Evolutionary conservation across 1,140 invertebrate genomes (phyloP).

Genomic region (Scaptomyza pallida): DNA sequence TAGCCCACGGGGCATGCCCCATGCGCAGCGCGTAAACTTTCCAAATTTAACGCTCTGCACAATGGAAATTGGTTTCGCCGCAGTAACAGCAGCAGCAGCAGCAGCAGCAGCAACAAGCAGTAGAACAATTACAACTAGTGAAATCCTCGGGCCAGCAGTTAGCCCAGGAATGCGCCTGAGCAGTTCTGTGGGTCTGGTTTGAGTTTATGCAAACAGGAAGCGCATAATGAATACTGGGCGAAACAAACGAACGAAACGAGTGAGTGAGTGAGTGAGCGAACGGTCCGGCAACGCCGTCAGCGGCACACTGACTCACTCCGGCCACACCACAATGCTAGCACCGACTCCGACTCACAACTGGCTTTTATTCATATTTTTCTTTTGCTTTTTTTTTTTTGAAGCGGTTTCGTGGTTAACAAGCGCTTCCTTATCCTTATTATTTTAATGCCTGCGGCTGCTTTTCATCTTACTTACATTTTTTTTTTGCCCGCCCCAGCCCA

Average conservation of each 20-base stretch:
- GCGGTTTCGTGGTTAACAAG: slow-evolving; percentile 81
- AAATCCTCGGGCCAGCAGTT: slow-evolving; percentile 22
- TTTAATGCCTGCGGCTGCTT: slow-evolving; percentile 80
- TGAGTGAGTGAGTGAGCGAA: no score
- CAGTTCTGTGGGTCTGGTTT: slow-evolving; percentile 9
- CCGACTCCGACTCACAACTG: slow-evolving; percentile 26
- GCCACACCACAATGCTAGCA: slow-evolving; percentile 19
- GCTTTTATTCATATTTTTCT: slow-evolving; percentile 70
- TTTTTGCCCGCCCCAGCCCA: neutral
- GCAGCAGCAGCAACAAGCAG: slow-evolving; percentile 41
- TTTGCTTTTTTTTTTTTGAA: slow-evolving; percentile 78
- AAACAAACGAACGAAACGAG: neutral
- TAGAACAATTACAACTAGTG: slow-evolving; percentile 70
- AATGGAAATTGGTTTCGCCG: slow-evolving; percentile 46
- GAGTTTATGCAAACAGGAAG: slow-evolving; percentile 79
- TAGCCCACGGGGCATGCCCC: slow-evolving; percentile 54
- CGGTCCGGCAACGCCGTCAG: slow-evolving; percentile 42
- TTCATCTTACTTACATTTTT: slow-evolving; percentile 80
- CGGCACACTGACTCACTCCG: slow-evolving; percentile 53
- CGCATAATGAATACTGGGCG: slow-evolving; percentile 77
- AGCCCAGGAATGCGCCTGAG: slow-evolving; percentile 15
- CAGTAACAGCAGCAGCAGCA: neutral
- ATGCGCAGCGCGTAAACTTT: slow-evolving; percentile 60
- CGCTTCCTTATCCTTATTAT: slow-evolving; percentile 82
- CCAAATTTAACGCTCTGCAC: slow-evolving; percentile 78